phyloP scores from a whole-genome alignment of 1,140 invertebrate species.

The Drosophila ercepeae region DNA sequence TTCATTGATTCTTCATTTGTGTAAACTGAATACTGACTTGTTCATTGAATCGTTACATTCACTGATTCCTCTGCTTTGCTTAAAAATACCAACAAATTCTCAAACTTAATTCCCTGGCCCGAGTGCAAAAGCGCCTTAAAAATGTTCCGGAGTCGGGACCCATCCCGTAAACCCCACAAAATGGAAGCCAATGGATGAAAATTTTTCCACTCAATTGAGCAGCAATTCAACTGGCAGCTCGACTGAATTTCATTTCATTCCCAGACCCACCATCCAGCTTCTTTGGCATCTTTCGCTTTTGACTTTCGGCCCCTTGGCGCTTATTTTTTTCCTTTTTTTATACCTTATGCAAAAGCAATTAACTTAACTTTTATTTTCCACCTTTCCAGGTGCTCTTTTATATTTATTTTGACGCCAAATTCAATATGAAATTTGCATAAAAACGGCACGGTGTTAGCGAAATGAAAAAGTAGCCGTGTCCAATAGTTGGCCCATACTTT shows the following conservation, averaged over 20 bases:
- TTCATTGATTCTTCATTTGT: conserved; percentile 17
- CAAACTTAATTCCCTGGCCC: conserved; percentile 10
- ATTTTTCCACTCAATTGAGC: conserved; percentile 74
- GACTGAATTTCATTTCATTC: conserved; percentile 26
- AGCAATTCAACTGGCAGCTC: conserved; percentile 59
- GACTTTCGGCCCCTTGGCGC: conserved; percentile 47
- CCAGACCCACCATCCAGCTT: conserved; percentile 9
- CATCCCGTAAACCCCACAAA: conserved; percentile 25
- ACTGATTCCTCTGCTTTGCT: neutral
- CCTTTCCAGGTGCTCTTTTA: conserved; percentile 32
- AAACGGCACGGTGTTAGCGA: conserved; percentile 4
- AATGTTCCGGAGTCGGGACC: conserved; percentile 9
- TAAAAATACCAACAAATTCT: conserved; percentile 22
- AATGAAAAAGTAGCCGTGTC: conserved; percentile 13
- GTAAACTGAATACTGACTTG: conserved; percentile 6
- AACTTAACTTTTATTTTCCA: conserved; percentile 59
- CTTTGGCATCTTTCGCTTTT: conserved; percentile 13
- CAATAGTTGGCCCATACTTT: conserved; percentile 14
- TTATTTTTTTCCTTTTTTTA: neutral
- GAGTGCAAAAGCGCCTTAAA: neutral
- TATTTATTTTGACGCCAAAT: conserved; percentile 18
- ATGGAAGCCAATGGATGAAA: conserved; percentile 72
- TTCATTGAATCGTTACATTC: conserved; percentile 22
- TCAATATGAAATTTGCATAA: conserved; percentile 54
- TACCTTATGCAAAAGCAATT: conserved; percentile 73